Percentiles rank a stretch among this genome's conserved stretches.
Evolutionary conservation across 2,888 invertebrate genomes (phyloP).

Genomic region (Chouioia cunea): DNA sequence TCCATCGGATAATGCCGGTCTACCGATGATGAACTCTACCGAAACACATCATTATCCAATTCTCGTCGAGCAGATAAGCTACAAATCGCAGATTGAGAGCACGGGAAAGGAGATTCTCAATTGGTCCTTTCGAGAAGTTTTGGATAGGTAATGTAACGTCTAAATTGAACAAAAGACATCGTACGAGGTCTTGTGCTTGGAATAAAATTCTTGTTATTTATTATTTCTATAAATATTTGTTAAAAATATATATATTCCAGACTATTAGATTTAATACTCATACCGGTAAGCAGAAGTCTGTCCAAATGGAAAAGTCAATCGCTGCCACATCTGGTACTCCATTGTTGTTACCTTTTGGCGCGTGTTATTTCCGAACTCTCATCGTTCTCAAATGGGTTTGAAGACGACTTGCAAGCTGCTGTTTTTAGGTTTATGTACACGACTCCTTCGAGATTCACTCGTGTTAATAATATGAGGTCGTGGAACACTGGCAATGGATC

Average conservation of each 20-base stretch:
- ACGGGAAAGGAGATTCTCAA: constrained; percentile 65
- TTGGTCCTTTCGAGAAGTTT: constrained; percentile 84
- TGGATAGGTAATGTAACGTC: constrained; percentile 70
- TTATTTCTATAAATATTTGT: background rate
- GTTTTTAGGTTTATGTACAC: constrained; percentile 84
- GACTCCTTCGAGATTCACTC: constrained; percentile 91
- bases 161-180: background rate
- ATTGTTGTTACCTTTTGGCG: constrained; percentile 83
- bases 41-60: constrained; percentile 82
- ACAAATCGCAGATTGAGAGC: constrained; percentile 72
- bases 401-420: constrained; percentile 81
- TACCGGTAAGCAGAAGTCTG: constrained; percentile 78
- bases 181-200: background rate
- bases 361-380: constrained; percentile 90
- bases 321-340: constrained; percentile 73
- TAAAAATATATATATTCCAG: constrained; percentile 61
- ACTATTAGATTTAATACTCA: constrained; percentile 83
- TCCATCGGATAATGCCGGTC: constrained; percentile 78
- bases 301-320: constrained; percentile 72
- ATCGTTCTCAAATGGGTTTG: constrained; percentile 82
- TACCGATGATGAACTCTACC: constrained; percentile 77
- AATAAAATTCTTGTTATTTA: background rate
- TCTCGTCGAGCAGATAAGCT: constrained; percentile 83
- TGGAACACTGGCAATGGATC: constrained; percentile 99
- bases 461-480: constrained; percentile 88